phyloP scores from a whole-genome alignment of 1,140 invertebrate genomes.

The Lethocerus indicus region DNA sequence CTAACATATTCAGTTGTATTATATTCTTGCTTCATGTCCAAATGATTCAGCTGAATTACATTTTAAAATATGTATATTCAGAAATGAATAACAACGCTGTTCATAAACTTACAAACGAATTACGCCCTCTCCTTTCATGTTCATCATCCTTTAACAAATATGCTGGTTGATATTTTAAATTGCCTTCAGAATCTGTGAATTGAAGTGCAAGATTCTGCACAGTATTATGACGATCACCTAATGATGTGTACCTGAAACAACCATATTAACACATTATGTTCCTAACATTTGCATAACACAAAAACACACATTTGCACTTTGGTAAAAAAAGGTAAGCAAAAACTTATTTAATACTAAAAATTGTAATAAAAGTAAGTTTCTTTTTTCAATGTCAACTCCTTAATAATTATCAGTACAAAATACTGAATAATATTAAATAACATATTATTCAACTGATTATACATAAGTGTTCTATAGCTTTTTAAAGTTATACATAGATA shows the following conservation, averaged over 20 bases:
- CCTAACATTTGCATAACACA: too few species aligned
- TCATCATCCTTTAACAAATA: slow-evolving; percentile 50
- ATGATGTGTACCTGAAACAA: slow-evolving; percentile 56
- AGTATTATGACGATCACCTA: slow-evolving; percentile 64
- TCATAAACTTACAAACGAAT: slow-evolving; percentile 17
- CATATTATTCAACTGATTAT: neutral
- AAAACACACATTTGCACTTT: neutral
- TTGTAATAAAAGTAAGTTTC: neutral
- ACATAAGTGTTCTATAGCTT: slow-evolving; percentile 13
- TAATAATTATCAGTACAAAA: neutral
- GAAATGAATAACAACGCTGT: too few species aligned
- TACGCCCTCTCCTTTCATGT: slow-evolving; percentile 54
- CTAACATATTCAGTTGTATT: too few species aligned
- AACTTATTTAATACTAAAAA: neutral
- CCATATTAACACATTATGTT: too few species aligned
- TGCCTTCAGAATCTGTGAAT: slow-evolving; percentile 28
- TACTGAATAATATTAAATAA: neutral
- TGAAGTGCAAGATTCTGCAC: slow-evolving; percentile 56
- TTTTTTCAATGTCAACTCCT: neutral
- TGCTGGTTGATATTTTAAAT: slow-evolving; percentile 54
- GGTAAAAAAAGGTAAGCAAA: neutral
- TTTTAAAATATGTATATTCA: too few species aligned
- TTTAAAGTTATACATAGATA: neutral
- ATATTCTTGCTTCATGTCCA: too few species aligned
- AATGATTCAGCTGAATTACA: too few species aligned